These are phyloP conservation scores for Meghimatium bilineatum DNA, from an alignment of 2,888 invertebrate genomes.

Conservation along the genomic window DNA sequence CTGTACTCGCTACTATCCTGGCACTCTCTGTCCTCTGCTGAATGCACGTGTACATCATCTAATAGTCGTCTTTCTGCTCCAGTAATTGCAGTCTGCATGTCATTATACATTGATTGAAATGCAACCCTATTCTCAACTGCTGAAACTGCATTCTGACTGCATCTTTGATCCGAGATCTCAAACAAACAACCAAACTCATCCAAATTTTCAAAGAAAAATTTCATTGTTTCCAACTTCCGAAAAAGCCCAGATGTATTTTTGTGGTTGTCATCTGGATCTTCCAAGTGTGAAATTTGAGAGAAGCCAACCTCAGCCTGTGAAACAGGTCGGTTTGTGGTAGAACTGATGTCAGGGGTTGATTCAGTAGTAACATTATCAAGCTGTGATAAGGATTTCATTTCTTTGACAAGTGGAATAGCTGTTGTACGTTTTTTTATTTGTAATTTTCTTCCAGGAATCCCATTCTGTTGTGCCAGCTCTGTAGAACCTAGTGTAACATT, in stretches of 20 bases:
- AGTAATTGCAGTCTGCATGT: neutral
- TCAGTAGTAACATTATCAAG: neutral
- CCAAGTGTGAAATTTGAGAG: neutral
- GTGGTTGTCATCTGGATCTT: neutral
- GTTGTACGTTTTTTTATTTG: neutral
- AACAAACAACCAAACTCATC: conserved; percentile 27
- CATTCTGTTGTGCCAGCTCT: too few species aligned
- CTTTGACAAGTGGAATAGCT: neutral
- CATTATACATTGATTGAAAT: neutral
- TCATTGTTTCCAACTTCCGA: conserved; percentile 21
- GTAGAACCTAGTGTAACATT: neutral
- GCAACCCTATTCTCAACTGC: conserved; percentile 6
- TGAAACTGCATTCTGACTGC: neutral
- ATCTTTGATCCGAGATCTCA: neutral
- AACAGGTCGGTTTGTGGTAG: neutral
- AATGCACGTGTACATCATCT: neutral
- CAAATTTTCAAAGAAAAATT: conserved; percentile 35
- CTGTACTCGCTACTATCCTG: neutral
- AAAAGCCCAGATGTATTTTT: neutral
- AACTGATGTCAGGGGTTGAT: neutral
- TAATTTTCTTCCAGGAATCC: too few species aligned
- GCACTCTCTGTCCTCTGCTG: neutral
- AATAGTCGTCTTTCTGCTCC: neutral
- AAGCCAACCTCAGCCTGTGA: neutral
- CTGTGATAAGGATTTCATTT: neutral